Base-by-base conservation (phyloP, 2,113 vertebrate genomes). In the Cepphus grylle region DNA sequence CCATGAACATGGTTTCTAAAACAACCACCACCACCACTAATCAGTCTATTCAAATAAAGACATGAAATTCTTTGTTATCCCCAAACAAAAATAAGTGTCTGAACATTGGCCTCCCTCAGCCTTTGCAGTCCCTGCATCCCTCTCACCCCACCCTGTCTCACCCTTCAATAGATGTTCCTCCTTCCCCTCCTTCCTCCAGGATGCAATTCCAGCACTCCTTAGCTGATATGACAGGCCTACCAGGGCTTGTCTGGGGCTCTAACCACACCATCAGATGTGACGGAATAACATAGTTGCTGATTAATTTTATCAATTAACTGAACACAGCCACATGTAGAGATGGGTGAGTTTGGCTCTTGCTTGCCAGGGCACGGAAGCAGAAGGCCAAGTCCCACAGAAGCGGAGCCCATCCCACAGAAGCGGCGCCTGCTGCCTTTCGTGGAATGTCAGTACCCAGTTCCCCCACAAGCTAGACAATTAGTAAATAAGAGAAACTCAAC, bases 381-480 rank as follows among this genome's bases (percentile, higher is more conserved):
- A 63, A 50, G 2, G 22, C 17, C 3, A 4, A 76, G 9, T 21
- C 20, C 10, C 40, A 20, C 5, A 11, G 26, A 63, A 65, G 32
- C 3, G 1, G 25, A 19, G 30, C 15, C 47, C 0, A 0, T 49
- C 34, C 52, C 6, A 6, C 50, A 25, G 79, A 58, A 69, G 52
- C 5, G 1, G 17, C 1, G 1, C 7, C 42, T 5, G 0, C 21
- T 80, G 34, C 55, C 36, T 56, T 63, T 52, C 3, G 1, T 9
- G 25, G 34, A 32, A 27, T 6, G 4, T 21, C 34, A 70, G 30
- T 40, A 47, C 36, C 42, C 5, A 3, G 8, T 13, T 81, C 45
- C 12, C 12, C 14, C 30, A 23, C 19, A 88, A 7, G 13, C 25
- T 4, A 65, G 45, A 56, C 5, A 69, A 45, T 12, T 30, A 36